Evolutionary conservation across 37 sponge, comb jelly and placozoan genomes (phyloP), one percentile per base, ranked within the genome.

Genomic region (Aphrocallistes beatrix): DNA sequence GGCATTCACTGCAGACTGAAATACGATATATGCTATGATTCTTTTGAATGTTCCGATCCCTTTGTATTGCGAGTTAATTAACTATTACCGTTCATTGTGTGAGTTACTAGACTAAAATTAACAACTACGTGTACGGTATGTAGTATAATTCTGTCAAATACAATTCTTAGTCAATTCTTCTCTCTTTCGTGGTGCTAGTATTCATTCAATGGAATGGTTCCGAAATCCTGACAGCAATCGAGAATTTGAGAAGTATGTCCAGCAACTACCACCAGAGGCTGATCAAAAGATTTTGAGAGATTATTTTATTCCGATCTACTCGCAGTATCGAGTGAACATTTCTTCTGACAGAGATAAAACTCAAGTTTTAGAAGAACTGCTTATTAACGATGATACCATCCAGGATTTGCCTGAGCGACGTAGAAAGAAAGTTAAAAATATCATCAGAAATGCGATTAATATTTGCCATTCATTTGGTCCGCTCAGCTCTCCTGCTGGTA

Each of bases 1-100:
- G 84, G 91, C 99, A 1, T 98, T 98, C 89, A 51, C 90, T 60
- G 75, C 75, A 19, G 75, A 60, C 34, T 42, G 13, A 13, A n/a
- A n/a, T n/a, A n/a, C n/a, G n/a, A n/a, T n/a, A n/a, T n/a, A n/a
- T n/a, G n/a, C n/a, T n/a, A n/a, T n/a, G n/a, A n/a, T n/a, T n/a
- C n/a, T n/a, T n/a, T n/a, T n/a, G n/a, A n/a, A n/a, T n/a, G n/a
- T n/a, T n/a, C n/a, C n/a, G n/a, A n/a, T n/a, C n/a, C n/a, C n/a
- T n/a, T n/a, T n/a, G n/a, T n/a, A n/a, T n/a, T n/a, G n/a, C n/a
- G n/a, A n/a, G n/a, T n/a, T n/a, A n/a, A n/a, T n/a, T n/a, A n/a
- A n/a, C n/a, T n/a, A n/a, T n/a, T n/a, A n/a, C n/a, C n/a, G n/a
- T n/a, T n/a, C n/a, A n/a, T n/a, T n/a, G n/a, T n/a, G n/a, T n/a